Evolutionary conservation across 2,113 vertebrate species (phyloP).

Genomic region (Malaclemys terrapin): DNA sequence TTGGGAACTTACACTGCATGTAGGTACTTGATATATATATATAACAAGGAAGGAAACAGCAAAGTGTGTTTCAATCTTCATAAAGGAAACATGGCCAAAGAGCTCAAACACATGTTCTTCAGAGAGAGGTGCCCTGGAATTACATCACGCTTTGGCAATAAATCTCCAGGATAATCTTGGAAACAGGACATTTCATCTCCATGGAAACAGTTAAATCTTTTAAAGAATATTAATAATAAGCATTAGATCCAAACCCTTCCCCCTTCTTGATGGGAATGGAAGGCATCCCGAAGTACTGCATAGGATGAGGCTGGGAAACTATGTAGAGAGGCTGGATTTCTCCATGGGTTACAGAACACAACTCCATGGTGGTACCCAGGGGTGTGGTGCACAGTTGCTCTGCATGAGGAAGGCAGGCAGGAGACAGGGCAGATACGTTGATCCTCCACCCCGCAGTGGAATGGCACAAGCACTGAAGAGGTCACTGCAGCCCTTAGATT

Average conservation of each 20-base stretch:
- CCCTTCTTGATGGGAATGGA: background rate
- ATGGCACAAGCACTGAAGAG: background rate
- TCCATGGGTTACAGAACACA: background rate
- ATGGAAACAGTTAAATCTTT: background rate
- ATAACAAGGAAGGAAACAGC: constrained; percentile 35
- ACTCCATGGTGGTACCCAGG: background rate
- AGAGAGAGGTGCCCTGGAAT: constrained; percentile 42
- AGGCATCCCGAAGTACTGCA: background rate
- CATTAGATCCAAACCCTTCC: background rate
- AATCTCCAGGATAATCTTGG: background rate
- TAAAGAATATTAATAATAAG: background rate
- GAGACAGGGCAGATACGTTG: background rate
- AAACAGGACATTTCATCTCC: background rate
- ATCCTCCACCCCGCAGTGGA: background rate
- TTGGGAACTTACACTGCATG: background rate
- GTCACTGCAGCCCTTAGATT: background rate
- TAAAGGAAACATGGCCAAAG: constrained; percentile 34
- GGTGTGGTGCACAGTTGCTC: background rate
- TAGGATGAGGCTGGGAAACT: background rate
- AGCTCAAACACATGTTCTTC: rapidly evolving
- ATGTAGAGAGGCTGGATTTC: background rate
- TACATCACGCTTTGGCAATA: background rate
- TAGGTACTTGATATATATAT: constrained; percentile 13
- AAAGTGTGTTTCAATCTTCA: constrained; percentile 24
- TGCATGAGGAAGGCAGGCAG: background rate